Evolutionary conservation across 2,797 vertebrate genomes (phyloP).

Genomic region (Pangasius larnaudii): DNA sequence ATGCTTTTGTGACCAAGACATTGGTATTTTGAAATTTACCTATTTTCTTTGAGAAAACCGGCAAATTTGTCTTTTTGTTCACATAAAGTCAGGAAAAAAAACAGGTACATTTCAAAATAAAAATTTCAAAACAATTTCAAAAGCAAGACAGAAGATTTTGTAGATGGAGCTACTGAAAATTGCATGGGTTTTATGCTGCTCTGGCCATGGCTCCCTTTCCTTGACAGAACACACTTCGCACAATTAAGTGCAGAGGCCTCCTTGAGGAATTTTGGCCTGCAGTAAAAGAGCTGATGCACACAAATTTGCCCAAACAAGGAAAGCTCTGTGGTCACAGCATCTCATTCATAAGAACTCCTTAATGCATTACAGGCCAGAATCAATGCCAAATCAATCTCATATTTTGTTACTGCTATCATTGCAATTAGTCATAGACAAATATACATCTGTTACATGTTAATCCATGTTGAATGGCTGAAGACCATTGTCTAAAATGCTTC

Average conservation of each 20-base stretch:
- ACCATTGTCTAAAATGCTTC: slow-evolving; percentile 5
- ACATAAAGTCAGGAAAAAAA: too few relatives aligned
- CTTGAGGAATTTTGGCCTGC: slow-evolving; percentile 70
- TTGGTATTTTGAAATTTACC: too few relatives aligned
- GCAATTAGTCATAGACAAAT: slow-evolving; percentile 39
- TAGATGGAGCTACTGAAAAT: background rate
- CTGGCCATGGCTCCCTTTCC: background rate
- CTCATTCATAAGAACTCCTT: slow-evolving; percentile 31
- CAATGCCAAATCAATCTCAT: slow-evolving; percentile 5
- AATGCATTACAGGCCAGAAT: slow-evolving; percentile 23
- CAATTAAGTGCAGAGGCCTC: slow-evolving; percentile 63
- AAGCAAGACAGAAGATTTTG: background rate
- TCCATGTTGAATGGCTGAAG: background rate
- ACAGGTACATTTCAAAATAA: too few relatives aligned
- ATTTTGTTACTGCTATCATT: slow-evolving; percentile 12
- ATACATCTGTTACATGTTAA: slow-evolving; percentile 12
- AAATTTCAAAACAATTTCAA: background rate
- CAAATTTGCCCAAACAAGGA: slow-evolving; percentile 67
- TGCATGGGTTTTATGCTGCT: background rate
- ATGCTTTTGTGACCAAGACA: too few relatives aligned
- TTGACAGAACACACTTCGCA: slow-evolving; percentile 59
- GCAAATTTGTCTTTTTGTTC: too few relatives aligned
- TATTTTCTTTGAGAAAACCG: too few relatives aligned
- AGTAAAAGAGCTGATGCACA: slow-evolving; percentile 64
- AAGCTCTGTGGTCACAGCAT: slow-evolving; percentile 64